Conservation (phyloP, 2,113 vertebrate genomes). For the Passer montanus region DNA sequence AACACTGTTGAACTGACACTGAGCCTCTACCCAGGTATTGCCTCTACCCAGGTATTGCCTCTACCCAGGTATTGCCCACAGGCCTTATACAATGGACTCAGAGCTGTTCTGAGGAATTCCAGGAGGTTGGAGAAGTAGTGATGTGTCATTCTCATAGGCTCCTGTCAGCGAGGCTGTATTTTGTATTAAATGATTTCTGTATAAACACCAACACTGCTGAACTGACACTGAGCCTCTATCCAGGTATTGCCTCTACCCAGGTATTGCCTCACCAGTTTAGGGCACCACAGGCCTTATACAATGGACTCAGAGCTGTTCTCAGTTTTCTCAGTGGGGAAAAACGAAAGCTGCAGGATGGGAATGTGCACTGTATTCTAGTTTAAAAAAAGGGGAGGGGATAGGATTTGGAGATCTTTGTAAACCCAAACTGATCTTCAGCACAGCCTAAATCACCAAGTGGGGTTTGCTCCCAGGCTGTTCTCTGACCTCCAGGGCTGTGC, state of each 20-base stretch:
- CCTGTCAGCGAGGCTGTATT: neutral
- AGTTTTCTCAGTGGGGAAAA: neutral
- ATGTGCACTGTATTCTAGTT: rapidly evolving
- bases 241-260: too few species aligned
- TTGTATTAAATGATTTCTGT: neutral
- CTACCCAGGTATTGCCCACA: too few species aligned
- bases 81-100: too few species aligned
- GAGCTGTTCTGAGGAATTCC: neutral
- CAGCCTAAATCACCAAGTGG: neutral
- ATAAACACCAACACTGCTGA: neutral
- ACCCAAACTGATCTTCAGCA: neutral
- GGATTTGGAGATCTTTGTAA: neutral
- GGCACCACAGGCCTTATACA: neutral
- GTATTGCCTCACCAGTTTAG: neutral
- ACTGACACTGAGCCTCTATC: neutral
- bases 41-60: too few species aligned
- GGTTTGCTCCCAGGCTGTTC: neutral
- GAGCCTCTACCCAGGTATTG: neutral
- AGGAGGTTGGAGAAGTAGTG: neutral
- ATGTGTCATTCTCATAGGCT: neutral
- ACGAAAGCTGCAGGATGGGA: neutral
- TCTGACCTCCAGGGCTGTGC: neutral
- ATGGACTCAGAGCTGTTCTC: neutral
- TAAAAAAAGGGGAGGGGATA: neutral
- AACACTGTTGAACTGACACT: rapidly evolving